Percentiles rank a stretch among this genome's conserved stretches.
Evolutionary conservation across 2,888 invertebrate genomes (phyloP).

Genomic region (Cerastis leucographa): DNA sequence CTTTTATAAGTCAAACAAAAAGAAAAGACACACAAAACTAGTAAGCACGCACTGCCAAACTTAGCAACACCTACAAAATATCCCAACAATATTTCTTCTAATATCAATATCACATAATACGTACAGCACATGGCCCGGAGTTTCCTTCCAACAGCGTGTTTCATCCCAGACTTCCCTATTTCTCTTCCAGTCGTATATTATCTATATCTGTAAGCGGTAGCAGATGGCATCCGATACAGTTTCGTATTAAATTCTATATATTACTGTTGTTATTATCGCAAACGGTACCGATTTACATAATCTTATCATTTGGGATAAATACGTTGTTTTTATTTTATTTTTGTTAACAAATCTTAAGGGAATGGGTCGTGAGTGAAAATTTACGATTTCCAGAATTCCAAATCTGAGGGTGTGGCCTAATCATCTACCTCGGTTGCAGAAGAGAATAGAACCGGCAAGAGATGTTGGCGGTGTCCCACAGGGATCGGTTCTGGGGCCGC

Average conservation of each 20-base stretch:
- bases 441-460: too few species aligned
- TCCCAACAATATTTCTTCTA: conserved; percentile 41
- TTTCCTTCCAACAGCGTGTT: conserved; percentile 52
- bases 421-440: too few species aligned
- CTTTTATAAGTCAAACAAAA: conserved; percentile 10
- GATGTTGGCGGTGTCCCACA: too few species aligned
- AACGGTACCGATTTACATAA: conserved; percentile 57
- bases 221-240: conserved; percentile 60
- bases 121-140: conserved; percentile 43
- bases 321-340: conserved; percentile 37
- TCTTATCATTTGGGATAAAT: conserved; percentile 29
- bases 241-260: conserved; percentile 65
- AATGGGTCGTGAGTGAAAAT: neutral
- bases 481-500: too few species aligned
- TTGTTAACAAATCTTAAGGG: conserved; percentile 25
- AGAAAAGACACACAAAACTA: conserved; percentile 6
- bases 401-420: neutral
- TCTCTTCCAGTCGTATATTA: conserved; percentile 45
- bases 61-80: conserved; percentile 29
- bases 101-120: conserved; percentile 49
- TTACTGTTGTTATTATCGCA: conserved; percentile 59
- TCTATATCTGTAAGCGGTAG: conserved; percentile 52
- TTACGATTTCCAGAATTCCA: neutral
- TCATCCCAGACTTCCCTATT: conserved; percentile 51
- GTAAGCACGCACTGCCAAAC: conserved; percentile 33